Evolutionary conservation across 2,888 invertebrate genomes (phyloP).

Genomic region (Lissonota sp.): DNA sequence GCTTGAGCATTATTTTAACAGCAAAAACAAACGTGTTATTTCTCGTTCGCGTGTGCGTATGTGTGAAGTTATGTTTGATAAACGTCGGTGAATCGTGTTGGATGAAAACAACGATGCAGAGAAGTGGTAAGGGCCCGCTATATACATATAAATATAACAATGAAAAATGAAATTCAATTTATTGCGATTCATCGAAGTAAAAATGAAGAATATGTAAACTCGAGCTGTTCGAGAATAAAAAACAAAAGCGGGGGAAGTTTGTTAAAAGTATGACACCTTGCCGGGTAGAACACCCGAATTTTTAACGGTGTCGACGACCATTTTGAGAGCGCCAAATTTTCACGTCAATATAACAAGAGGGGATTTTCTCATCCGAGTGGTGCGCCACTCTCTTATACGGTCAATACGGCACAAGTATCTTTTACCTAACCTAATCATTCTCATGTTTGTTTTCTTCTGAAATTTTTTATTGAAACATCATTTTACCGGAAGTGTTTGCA

Average conservation of each 20-base stretch:
- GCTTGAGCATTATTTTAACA: constrained; percentile 3
- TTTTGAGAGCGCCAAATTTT: constrained; percentile 78
- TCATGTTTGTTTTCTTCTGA: constrained; percentile 19
- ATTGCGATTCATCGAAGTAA: not conserved
- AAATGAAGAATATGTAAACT: not conserved
- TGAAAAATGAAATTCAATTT: not conserved
- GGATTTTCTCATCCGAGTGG: constrained; percentile 16
- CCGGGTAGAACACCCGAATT: constrained; percentile 24
- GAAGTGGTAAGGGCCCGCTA: constrained; percentile 73
- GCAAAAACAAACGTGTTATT: constrained; percentile 6
- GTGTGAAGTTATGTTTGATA: constrained; percentile 59
- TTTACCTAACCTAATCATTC: constrained; percentile 70
- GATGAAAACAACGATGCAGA: constrained; percentile 72
- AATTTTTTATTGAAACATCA: constrained; percentile 11
- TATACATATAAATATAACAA: not conserved
- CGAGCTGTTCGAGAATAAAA: not conserved
- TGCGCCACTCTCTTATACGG: constrained; percentile 66
- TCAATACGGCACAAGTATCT: constrained; percentile 69
- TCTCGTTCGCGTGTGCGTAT: constrained; percentile 44
- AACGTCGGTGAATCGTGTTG: constrained; percentile 55
- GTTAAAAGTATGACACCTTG: not conserved
- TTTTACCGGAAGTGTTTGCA: not conserved
- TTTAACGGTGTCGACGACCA: constrained; percentile 69
- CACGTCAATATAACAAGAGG: constrained; percentile 73
- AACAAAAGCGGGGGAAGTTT: not conserved